Evolutionary conservation across 2,113 vertebrate species (phyloP).

Genomic region (Planiliza haematocheilus): DNA sequence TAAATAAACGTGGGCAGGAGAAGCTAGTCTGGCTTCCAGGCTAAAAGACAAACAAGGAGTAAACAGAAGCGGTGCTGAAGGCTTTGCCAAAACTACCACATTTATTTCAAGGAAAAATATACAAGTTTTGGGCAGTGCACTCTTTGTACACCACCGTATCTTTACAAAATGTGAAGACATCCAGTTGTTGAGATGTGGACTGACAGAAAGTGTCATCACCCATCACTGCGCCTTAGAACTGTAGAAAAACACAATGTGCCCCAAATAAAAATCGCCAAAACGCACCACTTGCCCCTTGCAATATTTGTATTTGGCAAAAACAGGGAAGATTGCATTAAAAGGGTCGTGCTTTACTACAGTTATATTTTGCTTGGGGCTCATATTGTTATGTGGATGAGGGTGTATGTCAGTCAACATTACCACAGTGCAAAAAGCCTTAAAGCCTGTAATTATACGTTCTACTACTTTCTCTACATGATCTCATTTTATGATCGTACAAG

Average conservation of each 20-base stretch:
- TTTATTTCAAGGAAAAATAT: too few relatives aligned
- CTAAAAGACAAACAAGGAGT: too few relatives aligned
- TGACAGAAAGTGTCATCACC: not conserved
- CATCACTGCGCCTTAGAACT: not conserved
- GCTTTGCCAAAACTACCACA: too few relatives aligned
- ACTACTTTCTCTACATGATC: not conserved
- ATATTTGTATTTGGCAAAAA: slow-evolving; percentile 18
- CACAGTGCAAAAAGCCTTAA: slow-evolving; percentile 38
- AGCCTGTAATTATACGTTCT: slow-evolving; percentile 29
- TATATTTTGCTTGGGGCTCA: slow-evolving; percentile 22
- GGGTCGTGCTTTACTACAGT: slow-evolving; percentile 26
- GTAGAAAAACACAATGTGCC: not conserved
- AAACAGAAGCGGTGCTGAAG: too few relatives aligned
- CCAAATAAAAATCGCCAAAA: not conserved
- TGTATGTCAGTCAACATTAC: slow-evolving; percentile 16
- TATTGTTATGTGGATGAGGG: slow-evolving; percentile 9
- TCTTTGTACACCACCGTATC: too few relatives aligned
- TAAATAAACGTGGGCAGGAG: too few relatives aligned
- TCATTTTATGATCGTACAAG: slow-evolving; percentile 9
- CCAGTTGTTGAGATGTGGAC: not conserved
- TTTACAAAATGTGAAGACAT: not conserved
- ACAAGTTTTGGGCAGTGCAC: too few relatives aligned
- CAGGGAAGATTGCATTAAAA: slow-evolving; percentile 29
- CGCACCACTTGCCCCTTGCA: slow-evolving; percentile 1
- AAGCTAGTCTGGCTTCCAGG: too few relatives aligned